A percentile compares a stretch with the other conserved stretches of the same genome.
Conservation (phyloP, 2,888 invertebrate genomes). For the Rhagium mordax region DNA sequence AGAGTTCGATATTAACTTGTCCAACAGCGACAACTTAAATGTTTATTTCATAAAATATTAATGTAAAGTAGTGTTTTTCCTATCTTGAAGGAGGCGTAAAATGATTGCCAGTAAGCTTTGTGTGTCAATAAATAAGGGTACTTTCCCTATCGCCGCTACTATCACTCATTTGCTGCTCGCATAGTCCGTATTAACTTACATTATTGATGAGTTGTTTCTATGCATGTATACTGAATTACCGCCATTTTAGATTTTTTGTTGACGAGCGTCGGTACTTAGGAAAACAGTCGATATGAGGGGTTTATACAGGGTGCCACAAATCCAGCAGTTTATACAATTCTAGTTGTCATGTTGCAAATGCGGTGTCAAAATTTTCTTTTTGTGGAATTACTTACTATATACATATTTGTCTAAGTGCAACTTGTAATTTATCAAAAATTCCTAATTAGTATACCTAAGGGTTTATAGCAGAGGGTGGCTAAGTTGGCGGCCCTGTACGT, state of each 20-base stretch:
- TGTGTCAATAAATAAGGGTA: slow-evolving; percentile 35
- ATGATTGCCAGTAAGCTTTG: slow-evolving; percentile 15
- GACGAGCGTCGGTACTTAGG: slow-evolving; percentile 58
- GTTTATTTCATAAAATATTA: slow-evolving; percentile 26
- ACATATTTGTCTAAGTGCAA: not conserved
- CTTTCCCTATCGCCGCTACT: slow-evolving; percentile 50
- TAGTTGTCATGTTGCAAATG: not conserved
- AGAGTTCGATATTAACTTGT: slow-evolving; percentile 34
- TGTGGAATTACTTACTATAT: not conserved
- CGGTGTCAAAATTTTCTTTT: not conserved
- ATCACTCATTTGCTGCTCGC: slow-evolving; percentile 50
- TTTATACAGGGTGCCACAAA: not conserved
- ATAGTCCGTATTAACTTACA: slow-evolving; percentile 58
- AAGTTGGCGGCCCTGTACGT: slow-evolving; percentile 33
- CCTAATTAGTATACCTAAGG: not conserved
- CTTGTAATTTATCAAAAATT: not conserved
- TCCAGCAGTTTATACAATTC: not conserved
- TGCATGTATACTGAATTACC: slow-evolving; percentile 62
- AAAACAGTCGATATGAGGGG: slow-evolving; percentile 2
- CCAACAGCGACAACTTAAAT: slow-evolving; percentile 34
- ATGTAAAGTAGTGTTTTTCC: slow-evolving; percentile 16
- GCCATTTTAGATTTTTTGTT: slow-evolving; percentile 63
- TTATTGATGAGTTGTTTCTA: slow-evolving; percentile 63
- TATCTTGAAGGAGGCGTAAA: slow-evolving; percentile 15
- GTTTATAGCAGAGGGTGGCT: not conserved